Conservation (phyloP, 2,797 vertebrate genomes). For the Pangasius krempfi region DNA sequence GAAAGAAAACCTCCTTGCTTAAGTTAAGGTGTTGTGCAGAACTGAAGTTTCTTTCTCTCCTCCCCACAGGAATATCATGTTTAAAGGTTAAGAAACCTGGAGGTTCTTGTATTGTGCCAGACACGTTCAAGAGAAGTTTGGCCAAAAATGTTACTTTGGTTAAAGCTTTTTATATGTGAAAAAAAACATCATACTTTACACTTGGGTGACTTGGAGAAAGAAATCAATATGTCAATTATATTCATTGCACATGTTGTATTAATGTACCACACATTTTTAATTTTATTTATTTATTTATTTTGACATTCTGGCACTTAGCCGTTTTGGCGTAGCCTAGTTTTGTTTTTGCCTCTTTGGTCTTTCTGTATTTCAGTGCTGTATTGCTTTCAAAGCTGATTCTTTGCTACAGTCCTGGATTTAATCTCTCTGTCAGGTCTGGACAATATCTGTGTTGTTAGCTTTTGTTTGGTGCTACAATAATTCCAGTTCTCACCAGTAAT, state of each 20-base stretch:
- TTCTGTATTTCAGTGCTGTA: background rate
- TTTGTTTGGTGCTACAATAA: background rate
- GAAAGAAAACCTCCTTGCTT: background rate
- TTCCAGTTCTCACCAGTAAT: background rate
- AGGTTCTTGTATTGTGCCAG: background rate
- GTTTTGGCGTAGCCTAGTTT: background rate
- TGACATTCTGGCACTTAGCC: background rate
- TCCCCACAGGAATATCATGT: background rate
- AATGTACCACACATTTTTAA: background rate
- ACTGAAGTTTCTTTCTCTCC: background rate
- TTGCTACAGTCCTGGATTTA: background rate
- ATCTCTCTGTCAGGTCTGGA: conserved; percentile 5
- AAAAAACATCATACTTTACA: background rate
- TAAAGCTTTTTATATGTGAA: background rate
- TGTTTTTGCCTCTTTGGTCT: background rate
- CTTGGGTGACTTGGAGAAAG: background rate
- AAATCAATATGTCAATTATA: background rate
- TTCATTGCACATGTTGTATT: background rate
- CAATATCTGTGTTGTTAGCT: background rate
- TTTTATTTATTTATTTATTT: too few relatives aligned
- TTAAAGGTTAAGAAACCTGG: background rate
- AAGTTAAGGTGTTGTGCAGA: conserved; percentile 18
- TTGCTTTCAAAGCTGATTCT: background rate
- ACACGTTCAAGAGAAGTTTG: background rate
- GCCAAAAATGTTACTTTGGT: background rate